Conservation (phyloP, 1,140 invertebrate species). For the Lasaia peninsularis region DNA sequence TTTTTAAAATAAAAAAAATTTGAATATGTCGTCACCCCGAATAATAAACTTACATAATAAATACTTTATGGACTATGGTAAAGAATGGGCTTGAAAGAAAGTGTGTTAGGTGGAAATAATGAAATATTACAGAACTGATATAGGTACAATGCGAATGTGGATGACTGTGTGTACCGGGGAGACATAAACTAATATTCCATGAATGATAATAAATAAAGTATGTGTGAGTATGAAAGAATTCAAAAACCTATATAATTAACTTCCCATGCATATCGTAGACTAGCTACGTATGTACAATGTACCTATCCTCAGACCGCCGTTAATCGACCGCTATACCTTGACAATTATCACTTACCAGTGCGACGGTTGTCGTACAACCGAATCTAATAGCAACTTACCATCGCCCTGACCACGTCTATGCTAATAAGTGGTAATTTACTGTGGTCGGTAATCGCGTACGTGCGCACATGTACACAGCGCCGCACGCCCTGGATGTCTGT, state of each 20-base stretch:
- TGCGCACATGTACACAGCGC: constrained; percentile 61
- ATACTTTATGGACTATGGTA: no score
- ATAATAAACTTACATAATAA: no score
- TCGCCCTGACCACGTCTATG: constrained; percentile 66
- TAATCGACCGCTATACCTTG: constrained; percentile 66
- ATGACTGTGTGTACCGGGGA: no score
- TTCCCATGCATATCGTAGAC: not conserved
- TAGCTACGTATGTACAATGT: constrained; percentile 17
- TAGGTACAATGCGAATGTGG: no score
- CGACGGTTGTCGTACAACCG: constrained; percentile 53
- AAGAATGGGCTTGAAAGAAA: no score
- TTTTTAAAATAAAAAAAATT: no score
- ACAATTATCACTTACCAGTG: constrained; percentile 71
- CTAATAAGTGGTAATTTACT: constrained; percentile 72
- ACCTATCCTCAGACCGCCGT: constrained; percentile 46
- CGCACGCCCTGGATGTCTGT: constrained; percentile 42
- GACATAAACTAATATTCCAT: no score
- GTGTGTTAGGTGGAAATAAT: no score
- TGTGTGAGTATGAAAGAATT: no score
- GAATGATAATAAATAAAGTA: no score
- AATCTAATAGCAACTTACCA: constrained; percentile 60
- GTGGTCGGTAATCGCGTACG: constrained; percentile 71
- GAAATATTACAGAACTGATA: no score
- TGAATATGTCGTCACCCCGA: no score
- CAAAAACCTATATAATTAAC: not conserved